Conservation (phyloP, 2,888 invertebrate species). For the Conops quadrifasciatus region DNA sequence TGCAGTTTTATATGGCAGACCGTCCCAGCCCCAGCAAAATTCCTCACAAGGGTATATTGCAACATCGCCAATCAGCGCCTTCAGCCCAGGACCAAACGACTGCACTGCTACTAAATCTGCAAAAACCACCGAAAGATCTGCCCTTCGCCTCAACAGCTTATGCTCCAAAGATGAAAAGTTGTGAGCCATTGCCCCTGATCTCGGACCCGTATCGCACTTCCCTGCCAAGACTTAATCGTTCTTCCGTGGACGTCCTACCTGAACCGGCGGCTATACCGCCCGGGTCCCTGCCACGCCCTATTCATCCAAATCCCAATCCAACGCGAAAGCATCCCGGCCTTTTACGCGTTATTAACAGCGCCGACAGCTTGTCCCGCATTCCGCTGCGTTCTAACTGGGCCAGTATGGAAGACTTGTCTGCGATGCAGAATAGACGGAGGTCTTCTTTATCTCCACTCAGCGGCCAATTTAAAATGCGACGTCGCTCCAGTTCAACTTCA, state of each 20-base stretch:
- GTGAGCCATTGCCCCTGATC: constrained; percentile 59
- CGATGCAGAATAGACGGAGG: constrained; percentile 43
- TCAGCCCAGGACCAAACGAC: constrained; percentile 56
- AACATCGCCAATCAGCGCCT: constrained; percentile 54
- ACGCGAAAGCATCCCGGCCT: constrained; percentile 62
- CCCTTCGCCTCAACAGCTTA: constrained; percentile 43
- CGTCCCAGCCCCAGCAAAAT: constrained; percentile 55
- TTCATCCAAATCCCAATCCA: constrained; percentile 60
- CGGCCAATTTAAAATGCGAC: constrained; percentile 41
- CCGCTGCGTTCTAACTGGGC: constrained; percentile 58
- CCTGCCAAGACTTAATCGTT: constrained; percentile 58
- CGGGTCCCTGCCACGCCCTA: constrained; percentile 52
- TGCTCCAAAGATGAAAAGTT: constrained; percentile 53
- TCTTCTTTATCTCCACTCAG: constrained; percentile 45
- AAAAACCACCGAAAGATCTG: constrained; percentile 31
- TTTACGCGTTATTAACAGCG: constrained; percentile 56
- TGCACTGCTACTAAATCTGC: constrained; percentile 33
- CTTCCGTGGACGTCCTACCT: constrained; percentile 51
- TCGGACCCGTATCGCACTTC: constrained; percentile 55
- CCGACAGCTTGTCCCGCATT: constrained; percentile 50
- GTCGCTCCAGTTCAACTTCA: constrained; percentile 61
- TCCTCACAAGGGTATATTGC: constrained; percentile 59
- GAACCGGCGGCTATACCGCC: constrained; percentile 54
- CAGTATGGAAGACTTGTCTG: constrained; percentile 58
- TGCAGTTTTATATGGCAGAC: constrained; percentile 62